Base-by-base conservation (phyloP, 2,888 invertebrate species). In the Hypomecis atomaria region DNA sequence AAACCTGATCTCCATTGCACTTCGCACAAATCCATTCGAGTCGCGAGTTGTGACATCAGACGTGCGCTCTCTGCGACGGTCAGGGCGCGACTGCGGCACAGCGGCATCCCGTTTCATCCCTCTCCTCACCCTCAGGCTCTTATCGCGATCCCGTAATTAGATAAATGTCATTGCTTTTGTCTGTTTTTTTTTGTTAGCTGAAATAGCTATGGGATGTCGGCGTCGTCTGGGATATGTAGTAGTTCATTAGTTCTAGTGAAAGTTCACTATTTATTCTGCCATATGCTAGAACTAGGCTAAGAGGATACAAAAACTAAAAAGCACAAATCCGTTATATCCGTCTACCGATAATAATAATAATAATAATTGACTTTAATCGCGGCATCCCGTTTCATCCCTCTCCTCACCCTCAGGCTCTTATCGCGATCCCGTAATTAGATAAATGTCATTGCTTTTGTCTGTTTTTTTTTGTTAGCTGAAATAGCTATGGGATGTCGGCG, bases 371-470 rank as follows among this genome's bases (percentile, higher is more conserved):
- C n/a, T n/a, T n/a, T n/a, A n/a, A n/a, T n/a, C n/a, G 85, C 84
- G 80, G 78, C 83, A 79, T 78, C 77, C 74, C 75, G 75, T 59
- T 57, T 34, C 59, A 59, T 59, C 73, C 74, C 69, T 72, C 73
- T 69, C 73, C 73, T 75, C 73, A 71, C 70, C 73, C 76, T 74
- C 76, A 64, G 67, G 67, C 81, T 81, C 83, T 87, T 89, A 90
- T 90, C 91, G 86, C 88, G 88, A 88, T 87, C 79, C 85, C 86
- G 84, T 92, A 92, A 92, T 92, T 91, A 92, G 91, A 92, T 90
- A 88, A 91, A 90, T 91, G 90, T 90, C 90, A 90, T 87, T 86
- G 86, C 85, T 89, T 87, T 88, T 86, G 87, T 89, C 86, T 87
- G 80, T 82, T 84, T 79, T 83, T n/a, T 62, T 62, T 54, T 43